phyloP scores from a whole-genome alignment of 2,888 invertebrate genomes.

The Catocala sponsa region DNA sequence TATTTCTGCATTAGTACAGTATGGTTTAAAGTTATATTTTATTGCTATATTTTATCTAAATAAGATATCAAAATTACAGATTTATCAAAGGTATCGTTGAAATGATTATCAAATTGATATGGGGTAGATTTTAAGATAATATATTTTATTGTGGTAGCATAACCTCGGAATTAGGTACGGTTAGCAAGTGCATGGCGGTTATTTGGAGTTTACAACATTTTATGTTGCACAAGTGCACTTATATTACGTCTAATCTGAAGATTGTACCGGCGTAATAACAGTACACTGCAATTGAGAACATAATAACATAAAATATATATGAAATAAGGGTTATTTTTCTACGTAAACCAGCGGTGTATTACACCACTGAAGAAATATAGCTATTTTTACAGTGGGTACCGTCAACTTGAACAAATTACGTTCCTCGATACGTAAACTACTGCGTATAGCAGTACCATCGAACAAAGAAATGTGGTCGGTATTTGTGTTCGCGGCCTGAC shows the following conservation, averaged over 20 bases:
- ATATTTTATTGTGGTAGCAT: slow-evolving; percentile 76
- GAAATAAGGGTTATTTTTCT: slow-evolving; percentile 13
- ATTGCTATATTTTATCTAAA: too few species aligned
- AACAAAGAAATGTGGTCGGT: neutral
- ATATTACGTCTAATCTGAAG: neutral
- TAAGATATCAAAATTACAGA: neutral
- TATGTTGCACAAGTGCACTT: neutral
- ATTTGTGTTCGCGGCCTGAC: neutral
- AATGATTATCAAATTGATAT: slow-evolving; percentile 33
- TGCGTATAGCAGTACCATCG: too few species aligned
- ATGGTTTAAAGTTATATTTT: too few species aligned
- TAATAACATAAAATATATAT: slow-evolving; percentile 3
- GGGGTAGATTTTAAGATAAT: slow-evolving; percentile 52
- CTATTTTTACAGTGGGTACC: too few species aligned
- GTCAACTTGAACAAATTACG: too few species aligned
- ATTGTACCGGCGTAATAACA: neutral
- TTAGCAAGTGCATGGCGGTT: slow-evolving; percentile 17
- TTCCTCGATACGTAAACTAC: too few species aligned
- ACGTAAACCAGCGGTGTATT: too few species aligned
- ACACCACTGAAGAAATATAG: too few species aligned
- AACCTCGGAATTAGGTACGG: slow-evolving; percentile 45
- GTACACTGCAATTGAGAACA: neutral
- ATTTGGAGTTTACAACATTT: slow-evolving; percentile 6
- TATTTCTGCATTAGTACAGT: too few species aligned
- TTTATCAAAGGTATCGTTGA: slow-evolving; percentile 17